Conservation (phyloP, 2,888 invertebrate species). For the Sarcophaga carnaria region DNA sequence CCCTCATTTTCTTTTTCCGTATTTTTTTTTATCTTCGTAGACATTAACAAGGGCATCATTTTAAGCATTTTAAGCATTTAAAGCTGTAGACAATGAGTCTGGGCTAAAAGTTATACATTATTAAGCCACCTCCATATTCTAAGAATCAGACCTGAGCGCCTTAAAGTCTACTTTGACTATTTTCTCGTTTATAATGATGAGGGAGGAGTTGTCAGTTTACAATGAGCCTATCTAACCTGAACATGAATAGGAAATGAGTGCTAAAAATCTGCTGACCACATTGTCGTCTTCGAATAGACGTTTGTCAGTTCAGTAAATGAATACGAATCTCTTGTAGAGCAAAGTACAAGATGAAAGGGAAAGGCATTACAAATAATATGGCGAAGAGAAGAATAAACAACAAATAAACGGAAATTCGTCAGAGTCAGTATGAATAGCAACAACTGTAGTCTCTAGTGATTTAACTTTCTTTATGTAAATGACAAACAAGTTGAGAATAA, state of each 20-base stretch:
- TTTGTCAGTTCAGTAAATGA: neutral
- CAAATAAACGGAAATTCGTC: constrained; percentile 16
- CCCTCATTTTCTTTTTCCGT: neutral
- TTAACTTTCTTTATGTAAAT: neutral
- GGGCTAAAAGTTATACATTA: constrained; percentile 21
- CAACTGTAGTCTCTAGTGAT: neutral
- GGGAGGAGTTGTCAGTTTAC: neutral
- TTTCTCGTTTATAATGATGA: neutral
- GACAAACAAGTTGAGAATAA: constrained; percentile 2
- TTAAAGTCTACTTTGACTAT: neutral
- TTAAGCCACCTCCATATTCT: neutral
- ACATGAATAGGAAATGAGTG: constrained; percentile 10
- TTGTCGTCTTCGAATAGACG: neutral
- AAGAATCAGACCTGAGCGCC: neutral
- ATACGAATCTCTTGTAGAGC: too few species aligned
- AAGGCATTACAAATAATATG: neutral
- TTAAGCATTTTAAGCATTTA: constrained; percentile 35
- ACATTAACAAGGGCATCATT: constrained; percentile 35
- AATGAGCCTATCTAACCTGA: neutral
- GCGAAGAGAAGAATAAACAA: neutral
- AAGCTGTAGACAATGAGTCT: constrained; percentile 51
- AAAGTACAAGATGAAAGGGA: neutral
- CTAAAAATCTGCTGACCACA: neutral
- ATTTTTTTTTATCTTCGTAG: constrained; percentile 6
- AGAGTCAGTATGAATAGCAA: neutral